Evolutionary conservation across 2,113 vertebrate species (phyloP), one percentile per base, ranked within the genome.

Genomic region (Heterocephalus glaber): DNA sequence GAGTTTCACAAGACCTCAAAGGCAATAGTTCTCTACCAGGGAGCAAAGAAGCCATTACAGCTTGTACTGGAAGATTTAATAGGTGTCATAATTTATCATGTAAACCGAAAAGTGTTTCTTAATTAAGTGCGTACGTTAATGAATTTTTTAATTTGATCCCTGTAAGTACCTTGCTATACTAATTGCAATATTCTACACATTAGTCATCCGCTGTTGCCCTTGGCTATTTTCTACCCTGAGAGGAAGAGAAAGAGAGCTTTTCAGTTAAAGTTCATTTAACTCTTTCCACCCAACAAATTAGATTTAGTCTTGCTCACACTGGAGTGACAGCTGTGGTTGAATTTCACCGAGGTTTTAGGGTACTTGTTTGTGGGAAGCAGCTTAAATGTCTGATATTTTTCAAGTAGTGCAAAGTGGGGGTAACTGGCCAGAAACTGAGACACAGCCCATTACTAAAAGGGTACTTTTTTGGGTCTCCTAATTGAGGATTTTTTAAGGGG

Each of bases 71-170:
- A 99, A 99, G 99, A 99, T 99, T 99, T 99, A 99, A 99, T 99
- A 99, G 99, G 99, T 99, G 99, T 99, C 99, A 99, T 99, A 99
- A 99, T 99, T 99, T 99, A 99, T 99, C 99, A 99, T 99, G 99
- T 99, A 99, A 99, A 99, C 99, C 97, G 98, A 99, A 99, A 99
- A 99, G 99, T 99, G 99, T 99, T 99, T 99, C 99, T 99, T 99
- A 99, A 99, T 99, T 99, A 99, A 99, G 99, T 99, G 99, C 97
- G 99, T 99, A 98, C 99, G 98, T 99, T 99, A 99, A 99, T 99
- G 99, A 99, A 99, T 99, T 99, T 99, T 99, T 99, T 99, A 99
- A 99, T 99, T 99, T 99, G 99, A 99, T 99, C 99, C 99, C 99
- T 99, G 99, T 99, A 99, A 99, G 99, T 99, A 99, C 99, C 99